Conservation (phyloP, 2,888 invertebrate species). For the Imbricaverruca yamaguchii region DNA sequence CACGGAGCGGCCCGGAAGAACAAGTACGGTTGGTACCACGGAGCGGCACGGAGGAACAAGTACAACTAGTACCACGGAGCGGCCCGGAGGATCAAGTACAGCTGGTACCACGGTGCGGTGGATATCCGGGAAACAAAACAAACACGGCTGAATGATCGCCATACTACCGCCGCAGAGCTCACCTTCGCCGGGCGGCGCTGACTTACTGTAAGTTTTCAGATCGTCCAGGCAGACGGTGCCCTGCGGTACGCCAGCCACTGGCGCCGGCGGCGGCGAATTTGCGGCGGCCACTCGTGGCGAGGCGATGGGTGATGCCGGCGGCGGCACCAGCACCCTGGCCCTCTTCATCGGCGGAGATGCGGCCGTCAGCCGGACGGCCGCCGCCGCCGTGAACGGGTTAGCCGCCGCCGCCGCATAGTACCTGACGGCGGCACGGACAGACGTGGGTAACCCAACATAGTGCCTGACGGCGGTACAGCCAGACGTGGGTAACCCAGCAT, state of each 20-base stretch:
- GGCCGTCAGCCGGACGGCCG: conserved; percentile 16
- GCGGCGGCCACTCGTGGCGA: background rate
- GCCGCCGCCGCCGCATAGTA: conserved; percentile 55
- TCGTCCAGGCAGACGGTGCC: conserved; percentile 47
- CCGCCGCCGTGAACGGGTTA: conserved; percentile 37
- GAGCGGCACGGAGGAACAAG: no score
- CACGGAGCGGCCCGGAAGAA: no score
- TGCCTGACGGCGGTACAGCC: no score
- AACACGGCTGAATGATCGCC: no score
- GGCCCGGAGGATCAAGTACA: no score
- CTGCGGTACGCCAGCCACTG: conserved; percentile 41
- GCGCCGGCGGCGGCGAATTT: background rate
- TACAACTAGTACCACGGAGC: no score
- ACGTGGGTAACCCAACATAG: no score
- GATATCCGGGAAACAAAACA: no score
- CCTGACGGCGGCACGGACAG: conserved; percentile 40
- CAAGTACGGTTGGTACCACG: no score
- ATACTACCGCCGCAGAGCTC: background rate
- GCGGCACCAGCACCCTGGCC: conserved; percentile 52
- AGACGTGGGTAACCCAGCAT: no score
- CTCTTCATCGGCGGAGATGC: conserved; percentile 53
- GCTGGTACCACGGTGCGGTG: no score
- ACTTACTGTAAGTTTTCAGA: conserved; percentile 60
- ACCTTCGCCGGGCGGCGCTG: no score
- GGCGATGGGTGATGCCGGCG: conserved; percentile 32